These are phyloP conservation scores for Epinephelus fuscoguttatus DNA, from an alignment of 2,113 vertebrate genomes.

Conservation along the genomic window DNA sequence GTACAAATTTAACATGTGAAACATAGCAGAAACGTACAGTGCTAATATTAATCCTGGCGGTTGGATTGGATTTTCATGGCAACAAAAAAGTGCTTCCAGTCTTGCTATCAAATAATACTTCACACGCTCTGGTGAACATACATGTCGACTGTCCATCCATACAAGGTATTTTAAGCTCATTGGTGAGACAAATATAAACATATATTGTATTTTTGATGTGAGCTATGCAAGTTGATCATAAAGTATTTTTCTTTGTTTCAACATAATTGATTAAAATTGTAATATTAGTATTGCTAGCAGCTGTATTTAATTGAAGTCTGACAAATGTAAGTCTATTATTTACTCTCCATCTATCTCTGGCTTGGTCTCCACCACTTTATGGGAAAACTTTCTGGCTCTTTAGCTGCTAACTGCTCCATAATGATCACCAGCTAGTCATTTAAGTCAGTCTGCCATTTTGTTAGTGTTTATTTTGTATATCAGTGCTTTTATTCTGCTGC, in stretches of 20 bases:
- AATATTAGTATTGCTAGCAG: background rate
- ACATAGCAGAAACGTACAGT: too few relatives aligned
- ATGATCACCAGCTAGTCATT: background rate
- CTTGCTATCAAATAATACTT: background rate
- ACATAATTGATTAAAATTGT: background rate
- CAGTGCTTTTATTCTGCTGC: background rate
- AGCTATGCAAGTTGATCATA: background rate
- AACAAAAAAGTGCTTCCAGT: background rate
- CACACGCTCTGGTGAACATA: background rate
- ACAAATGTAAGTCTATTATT: background rate
- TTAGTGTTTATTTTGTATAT: slow-evolving; percentile 4
- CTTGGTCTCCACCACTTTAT: slow-evolving; percentile 8
- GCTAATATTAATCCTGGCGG: too few relatives aligned
- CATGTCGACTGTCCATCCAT: background rate
- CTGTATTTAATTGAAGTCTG: slow-evolving; percentile 19
- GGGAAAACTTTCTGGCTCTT: background rate
- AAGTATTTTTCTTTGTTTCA: background rate
- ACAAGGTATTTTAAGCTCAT: background rate
- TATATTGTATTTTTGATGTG: background rate
- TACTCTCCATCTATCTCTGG: background rate
- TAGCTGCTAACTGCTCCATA: background rate
- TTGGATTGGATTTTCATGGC: background rate
- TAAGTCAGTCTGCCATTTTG: slow-evolving; percentile 8
- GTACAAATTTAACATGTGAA: too few relatives aligned
- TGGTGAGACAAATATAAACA: background rate